These are phyloP conservation scores for Xylocopa sonorina DNA, from an alignment of 1,140 invertebrate genomes.

Conservation along the genomic window DNA sequence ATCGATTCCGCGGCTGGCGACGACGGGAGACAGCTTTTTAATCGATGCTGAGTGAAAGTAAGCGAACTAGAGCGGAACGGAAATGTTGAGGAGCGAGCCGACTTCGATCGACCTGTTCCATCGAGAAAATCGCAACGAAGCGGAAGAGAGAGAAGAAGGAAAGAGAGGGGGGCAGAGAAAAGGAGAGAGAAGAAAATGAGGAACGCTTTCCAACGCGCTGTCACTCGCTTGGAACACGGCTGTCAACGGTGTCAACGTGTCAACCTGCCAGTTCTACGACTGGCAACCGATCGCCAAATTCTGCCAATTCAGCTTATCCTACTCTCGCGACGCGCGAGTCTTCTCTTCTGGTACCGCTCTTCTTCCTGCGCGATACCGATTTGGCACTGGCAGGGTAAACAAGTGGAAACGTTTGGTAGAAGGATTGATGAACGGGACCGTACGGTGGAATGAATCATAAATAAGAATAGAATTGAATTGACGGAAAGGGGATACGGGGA, in stretches of 20 bases:
- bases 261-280: no score
- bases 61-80: constrained; percentile 60
- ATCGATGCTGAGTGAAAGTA: constrained; percentile 57
- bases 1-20: constrained; percentile 2
- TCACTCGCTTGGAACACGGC: background rate
- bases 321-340: background rate
- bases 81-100: constrained; percentile 34
- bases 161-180: no score
- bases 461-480: background rate
- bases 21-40: constrained; percentile 12
- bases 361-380: background rate
- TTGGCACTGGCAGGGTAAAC: background rate
- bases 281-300: background rate
- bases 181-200: no score
- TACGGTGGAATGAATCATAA: background rate
- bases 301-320: background rate
- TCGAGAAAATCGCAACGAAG: background rate
- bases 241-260: background rate
- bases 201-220: constrained; percentile 10
- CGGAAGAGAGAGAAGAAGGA: no score
- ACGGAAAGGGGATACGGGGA: background rate
- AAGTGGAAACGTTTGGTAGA: no score
- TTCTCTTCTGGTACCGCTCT: background rate
- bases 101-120: constrained; percentile 37
- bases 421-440: background rate